Conservation (phyloP, 23 tunicate species). For the Ciona savignyi region DNA sequence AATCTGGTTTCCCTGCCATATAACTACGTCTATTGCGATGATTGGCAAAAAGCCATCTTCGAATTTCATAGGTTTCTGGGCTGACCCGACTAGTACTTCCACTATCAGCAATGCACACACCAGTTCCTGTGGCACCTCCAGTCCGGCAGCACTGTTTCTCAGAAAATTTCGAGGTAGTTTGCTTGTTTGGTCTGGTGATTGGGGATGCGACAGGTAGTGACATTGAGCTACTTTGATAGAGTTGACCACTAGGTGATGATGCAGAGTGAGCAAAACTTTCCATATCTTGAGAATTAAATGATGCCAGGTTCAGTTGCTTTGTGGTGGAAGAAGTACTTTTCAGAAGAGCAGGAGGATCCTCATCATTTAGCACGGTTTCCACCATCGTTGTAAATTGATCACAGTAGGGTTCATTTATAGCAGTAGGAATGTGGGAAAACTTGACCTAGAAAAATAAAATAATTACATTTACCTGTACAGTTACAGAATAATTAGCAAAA, state of each 20-base stretch:
- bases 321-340: too few relatives aligned
- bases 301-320: too few relatives aligned
- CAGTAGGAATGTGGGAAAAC: too few relatives aligned
- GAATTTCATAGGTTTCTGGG: not conserved
- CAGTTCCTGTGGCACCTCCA: not conserved
- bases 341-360: too few relatives aligned
- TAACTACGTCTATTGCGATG: not conserved
- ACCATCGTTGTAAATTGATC: conserved; percentile 1
- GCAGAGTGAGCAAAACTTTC: not conserved
- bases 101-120: not conserved
- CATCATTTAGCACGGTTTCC: conserved; percentile 24
- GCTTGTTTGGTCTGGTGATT: not conserved
- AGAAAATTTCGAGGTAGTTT: too few relatives aligned
- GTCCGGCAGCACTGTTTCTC: not conserved
- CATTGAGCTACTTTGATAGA: not conserved
- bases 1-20: not conserved
- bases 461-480: not conserved
- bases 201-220: not conserved
- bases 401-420: not conserved
- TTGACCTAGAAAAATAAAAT: too few relatives aligned
- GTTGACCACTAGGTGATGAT: not conserved
- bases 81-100: not conserved
- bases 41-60: not conserved
- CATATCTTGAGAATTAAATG: not conserved
- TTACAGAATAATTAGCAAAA: not conserved